A percentile compares a stretch with the other conserved stretches of the same genome.
Evolutionary conservation across 2,888 invertebrate species (phyloP).

Genomic region (Aphodius sticticus): DNA sequence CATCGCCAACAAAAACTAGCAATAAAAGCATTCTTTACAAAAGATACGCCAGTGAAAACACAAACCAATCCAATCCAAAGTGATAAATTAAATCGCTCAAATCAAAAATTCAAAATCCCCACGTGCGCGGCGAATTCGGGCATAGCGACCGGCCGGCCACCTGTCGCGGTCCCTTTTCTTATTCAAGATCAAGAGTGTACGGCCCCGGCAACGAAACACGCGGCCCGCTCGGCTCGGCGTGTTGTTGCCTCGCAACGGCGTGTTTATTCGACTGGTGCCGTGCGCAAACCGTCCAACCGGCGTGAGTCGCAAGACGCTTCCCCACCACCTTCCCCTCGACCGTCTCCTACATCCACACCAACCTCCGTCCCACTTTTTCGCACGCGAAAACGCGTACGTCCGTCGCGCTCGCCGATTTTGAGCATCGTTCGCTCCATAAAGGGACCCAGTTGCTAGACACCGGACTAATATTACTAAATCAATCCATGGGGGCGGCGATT

Average conservation of each 20-base stretch:
- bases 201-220: not conserved
- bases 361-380: constrained; percentile 19
- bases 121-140: not conserved
- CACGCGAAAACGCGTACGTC: constrained; percentile 22
- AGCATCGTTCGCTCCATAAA: constrained; percentile 51
- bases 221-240: not conserved
- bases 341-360: constrained; percentile 30
- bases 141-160: not conserved
- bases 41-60: too few relatives aligned
- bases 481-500: constrained; percentile 39
- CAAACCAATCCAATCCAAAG: too few relatives aligned
- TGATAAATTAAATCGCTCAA: not conserved
- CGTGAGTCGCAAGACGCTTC: constrained; percentile 29
- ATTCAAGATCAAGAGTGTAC: constrained; percentile 30
- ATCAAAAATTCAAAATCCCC: not conserved
- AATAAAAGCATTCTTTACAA: too few relatives aligned
- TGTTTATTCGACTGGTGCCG: constrained; percentile 42
- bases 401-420: constrained; percentile 44
- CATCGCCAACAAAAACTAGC: not conserved
- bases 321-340: constrained; percentile 31
- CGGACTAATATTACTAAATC: constrained; percentile 49
- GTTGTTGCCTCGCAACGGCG: constrained; percentile 6
- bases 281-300: constrained; percentile 45
- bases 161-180: constrained; percentile 8
- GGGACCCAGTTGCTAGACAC: constrained; percentile 45